Conservation (phyloP, 2,888 invertebrate genomes). For the Bombyx huttoni region DNA sequence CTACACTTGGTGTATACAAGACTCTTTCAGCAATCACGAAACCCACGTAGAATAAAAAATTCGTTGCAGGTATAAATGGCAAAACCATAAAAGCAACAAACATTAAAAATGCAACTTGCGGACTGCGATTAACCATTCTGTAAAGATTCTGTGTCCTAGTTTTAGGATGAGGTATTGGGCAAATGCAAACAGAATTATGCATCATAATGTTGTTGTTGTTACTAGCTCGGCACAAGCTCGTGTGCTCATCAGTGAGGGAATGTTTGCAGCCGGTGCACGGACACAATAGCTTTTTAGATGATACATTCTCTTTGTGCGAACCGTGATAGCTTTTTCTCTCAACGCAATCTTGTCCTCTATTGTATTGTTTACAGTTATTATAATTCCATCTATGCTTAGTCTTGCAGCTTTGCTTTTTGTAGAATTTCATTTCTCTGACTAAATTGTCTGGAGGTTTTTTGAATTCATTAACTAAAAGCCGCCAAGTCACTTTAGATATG, state of each 20-base stretch:
- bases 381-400: constrained; percentile 58
- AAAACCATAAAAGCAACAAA: constrained; percentile 85
- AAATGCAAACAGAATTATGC: constrained; percentile 63
- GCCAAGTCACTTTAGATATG: constrained; percentile 53
- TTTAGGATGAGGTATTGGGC: constrained; percentile 37
- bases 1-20: constrained; percentile 96
- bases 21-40: constrained; percentile 98
- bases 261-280: constrained; percentile 80
- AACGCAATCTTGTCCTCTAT: constrained; percentile 48
- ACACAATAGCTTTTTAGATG: constrained; percentile 52
- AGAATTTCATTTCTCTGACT: constrained; percentile 43
- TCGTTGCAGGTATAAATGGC: constrained; percentile 96
- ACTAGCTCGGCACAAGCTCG: constrained; percentile 77
- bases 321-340: constrained; percentile 52
- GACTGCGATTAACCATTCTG: constrained; percentile 43
- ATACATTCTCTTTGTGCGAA: constrained; percentile 46
- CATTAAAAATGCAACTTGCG: constrained; percentile 67
- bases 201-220: constrained; percentile 80
- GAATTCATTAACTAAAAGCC: constrained; percentile 45
- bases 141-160: constrained; percentile 33
- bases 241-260: constrained; percentile 77
- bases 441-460: constrained; percentile 41
- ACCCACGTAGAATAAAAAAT: constrained; percentile 97
- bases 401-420: constrained; percentile 54
- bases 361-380: constrained; percentile 44